Evolutionary conservation across 1,140 invertebrate species (phyloP).

Genomic region (Ooceraea biroi): DNA sequence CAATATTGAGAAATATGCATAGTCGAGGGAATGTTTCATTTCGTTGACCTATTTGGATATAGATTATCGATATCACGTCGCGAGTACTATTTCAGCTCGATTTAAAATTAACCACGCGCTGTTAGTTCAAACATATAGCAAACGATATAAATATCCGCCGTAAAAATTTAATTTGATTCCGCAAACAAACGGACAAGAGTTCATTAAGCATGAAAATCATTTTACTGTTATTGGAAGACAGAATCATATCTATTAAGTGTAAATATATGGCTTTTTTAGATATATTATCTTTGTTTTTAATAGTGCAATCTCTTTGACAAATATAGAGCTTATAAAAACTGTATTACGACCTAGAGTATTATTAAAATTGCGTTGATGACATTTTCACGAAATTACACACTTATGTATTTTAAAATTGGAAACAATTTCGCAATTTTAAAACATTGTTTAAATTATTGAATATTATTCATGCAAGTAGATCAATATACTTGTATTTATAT

Average conservation of each 20-base stretch:
- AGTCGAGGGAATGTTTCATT: neutral
- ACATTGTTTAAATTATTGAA: too few species aligned
- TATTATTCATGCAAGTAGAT: neutral
- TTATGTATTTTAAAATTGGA: neutral
- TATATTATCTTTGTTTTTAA: neutral
- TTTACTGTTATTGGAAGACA: neutral
- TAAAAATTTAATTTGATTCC: neutral
- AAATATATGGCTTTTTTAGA: neutral
- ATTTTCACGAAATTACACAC: neutral
- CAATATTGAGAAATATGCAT: neutral
- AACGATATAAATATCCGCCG: neutral
- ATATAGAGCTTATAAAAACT: too few species aligned
- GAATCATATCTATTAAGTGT: neutral
- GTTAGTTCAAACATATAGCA: neutral
- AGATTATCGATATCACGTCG: neutral
- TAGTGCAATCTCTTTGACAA: too few species aligned
- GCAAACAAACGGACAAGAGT: neutral
- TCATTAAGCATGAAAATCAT: neutral
- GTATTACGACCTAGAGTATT: neutral
- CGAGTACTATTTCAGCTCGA: neutral
- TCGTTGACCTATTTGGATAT: neutral
- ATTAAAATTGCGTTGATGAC: neutral
- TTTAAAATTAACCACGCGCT: slow-evolving; percentile 5
- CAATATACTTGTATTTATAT: neutral
- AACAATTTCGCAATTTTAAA: neutral